These are phyloP conservation scores for Mus musculus DNA, from an alignment of 2,113 vertebrate species.

Conservation along the genomic window GRCm39 chr13:18852501-18853000, in stretches of 20 bases:
- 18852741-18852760: not conserved
- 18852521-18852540: not conserved
- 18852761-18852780: conserved; percentile 28
- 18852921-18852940: not conserved
- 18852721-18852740: not conserved
- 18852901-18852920: not conserved
- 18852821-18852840: not conserved
- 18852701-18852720: not conserved
- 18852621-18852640: conserved; percentile 9
- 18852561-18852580: not conserved
- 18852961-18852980: rapidly evolving
- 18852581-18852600: not conserved
- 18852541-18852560: not conserved
- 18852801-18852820: not conserved
- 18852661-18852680: not conserved
- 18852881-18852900: not conserved
- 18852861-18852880: not conserved
- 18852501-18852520: conserved; percentile 29
- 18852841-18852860: not conserved
- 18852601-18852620: conserved; percentile 14
- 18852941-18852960: not conserved
- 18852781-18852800: not conserved
- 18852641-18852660: not conserved
- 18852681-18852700: not conserved
- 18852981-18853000: not conserved